Conservation (phyloP, 2,888 invertebrate species). For the Malthinus flaveolus region DNA sequence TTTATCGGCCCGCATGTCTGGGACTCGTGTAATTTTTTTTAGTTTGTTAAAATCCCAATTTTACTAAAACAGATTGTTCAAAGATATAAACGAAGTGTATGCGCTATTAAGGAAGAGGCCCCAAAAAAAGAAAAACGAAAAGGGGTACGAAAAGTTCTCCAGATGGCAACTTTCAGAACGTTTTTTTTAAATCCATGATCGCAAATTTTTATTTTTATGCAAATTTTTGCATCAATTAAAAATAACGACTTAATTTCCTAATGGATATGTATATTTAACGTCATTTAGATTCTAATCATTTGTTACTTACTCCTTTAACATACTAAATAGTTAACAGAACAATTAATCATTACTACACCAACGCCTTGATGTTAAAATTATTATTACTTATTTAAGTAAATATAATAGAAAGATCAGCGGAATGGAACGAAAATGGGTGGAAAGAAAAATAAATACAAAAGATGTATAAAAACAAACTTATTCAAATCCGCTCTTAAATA, state of each 20-base stretch:
- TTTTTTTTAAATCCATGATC: neutral
- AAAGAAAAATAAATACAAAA: too few relatives aligned
- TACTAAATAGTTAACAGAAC: slow-evolving; percentile 15
- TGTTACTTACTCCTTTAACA: slow-evolving; percentile 16
- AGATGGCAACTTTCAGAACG: too few relatives aligned
- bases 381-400: neutral
- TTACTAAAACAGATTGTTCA: slow-evolving; percentile 4
- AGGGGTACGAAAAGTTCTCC: neutral
- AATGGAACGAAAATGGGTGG: neutral
- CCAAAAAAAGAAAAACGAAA: neutral
- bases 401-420: neutral
- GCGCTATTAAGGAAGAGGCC: neutral
- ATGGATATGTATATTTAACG: slow-evolving; percentile 20
- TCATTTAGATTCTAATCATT: slow-evolving; percentile 24
- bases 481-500: too few relatives aligned
- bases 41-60: slow-evolving; percentile 8
- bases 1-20: slow-evolving; percentile 25
- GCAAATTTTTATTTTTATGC: slow-evolving; percentile 16
- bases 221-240: slow-evolving; percentile 26
- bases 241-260: slow-evolving; percentile 30
- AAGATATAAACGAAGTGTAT: slow-evolving; percentile 3
- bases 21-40: slow-evolving; percentile 13
- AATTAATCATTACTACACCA: slow-evolving; percentile 6
- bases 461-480: too few relatives aligned
- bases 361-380: neutral